Percentiles rank a stretch among this genome's conserved stretches.
phyloP scores from a whole-genome alignment of 2,888 invertebrate genomes.

The Pandemis corylana region DNA sequence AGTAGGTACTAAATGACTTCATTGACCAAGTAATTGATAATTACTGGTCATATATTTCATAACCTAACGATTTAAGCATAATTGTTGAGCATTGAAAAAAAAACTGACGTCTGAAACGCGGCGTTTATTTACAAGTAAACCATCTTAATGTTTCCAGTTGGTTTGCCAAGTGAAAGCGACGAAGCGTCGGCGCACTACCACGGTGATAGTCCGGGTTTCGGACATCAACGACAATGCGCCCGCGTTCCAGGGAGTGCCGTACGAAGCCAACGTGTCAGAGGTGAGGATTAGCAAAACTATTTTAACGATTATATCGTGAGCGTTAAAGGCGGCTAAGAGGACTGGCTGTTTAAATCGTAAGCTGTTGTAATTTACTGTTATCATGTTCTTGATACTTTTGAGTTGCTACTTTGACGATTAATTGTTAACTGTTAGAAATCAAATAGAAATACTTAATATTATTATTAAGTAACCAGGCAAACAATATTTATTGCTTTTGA shows the following conservation, averaged over 20 bases:
- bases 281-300: constrained; percentile 69
- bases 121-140: constrained; percentile 16
- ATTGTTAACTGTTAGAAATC: background rate
- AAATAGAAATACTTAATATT: background rate
- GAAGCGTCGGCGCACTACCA: constrained; percentile 92
- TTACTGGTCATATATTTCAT: too few relatives aligned
- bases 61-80: too few relatives aligned
- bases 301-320: constrained; percentile 2
- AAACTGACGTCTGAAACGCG: background rate
- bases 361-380: background rate
- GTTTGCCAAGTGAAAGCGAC: constrained; percentile 92
- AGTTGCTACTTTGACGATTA: background rate
- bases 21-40: too few relatives aligned
- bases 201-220: constrained; percentile 94
- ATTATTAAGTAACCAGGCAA: background rate
- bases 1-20: too few relatives aligned
- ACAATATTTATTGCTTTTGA: background rate
- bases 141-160: constrained; percentile 84
- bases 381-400: background rate
- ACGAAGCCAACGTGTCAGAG: constrained; percentile 93
- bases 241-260: constrained; percentile 92
- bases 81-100: too few relatives aligned
- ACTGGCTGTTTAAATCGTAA: background rate
- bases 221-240: constrained; percentile 97
- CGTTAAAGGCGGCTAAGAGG: background rate